Percentiles rank a stretch among this genome's conserved stretches.
phyloP scores from a whole-genome alignment of 2,797 vertebrate species.

The Chaunax sp. region DNA sequence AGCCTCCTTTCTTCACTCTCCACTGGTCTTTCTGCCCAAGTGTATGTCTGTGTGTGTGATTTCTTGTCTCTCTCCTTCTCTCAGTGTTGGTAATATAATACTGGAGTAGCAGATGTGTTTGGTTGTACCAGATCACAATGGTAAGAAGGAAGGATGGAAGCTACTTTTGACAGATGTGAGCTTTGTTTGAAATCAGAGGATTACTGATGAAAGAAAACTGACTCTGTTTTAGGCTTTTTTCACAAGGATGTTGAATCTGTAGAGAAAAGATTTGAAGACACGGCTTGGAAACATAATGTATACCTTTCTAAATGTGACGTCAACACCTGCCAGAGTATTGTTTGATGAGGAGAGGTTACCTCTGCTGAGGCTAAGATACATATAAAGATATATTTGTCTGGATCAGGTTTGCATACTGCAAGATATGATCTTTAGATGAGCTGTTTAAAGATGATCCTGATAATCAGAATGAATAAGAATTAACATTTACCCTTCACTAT shows the following conservation, averaged over 20 bases:
- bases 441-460: background rate
- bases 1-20: slow-evolving; percentile 46
- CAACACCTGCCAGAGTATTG: too few relatives aligned
- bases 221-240: background rate
- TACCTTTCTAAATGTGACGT: background rate
- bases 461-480: slow-evolving; percentile 2
- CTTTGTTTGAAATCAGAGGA: slow-evolving; percentile 37
- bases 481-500: background rate
- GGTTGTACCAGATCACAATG: slow-evolving; percentile 27
- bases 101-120: slow-evolving; percentile 26
- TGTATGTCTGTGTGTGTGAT: background rate
- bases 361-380: too few relatives aligned
- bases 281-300: background rate
- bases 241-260: background rate
- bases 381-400: background rate
- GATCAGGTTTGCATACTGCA: background rate
- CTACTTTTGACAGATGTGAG: slow-evolving; percentile 26
- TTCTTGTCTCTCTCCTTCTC: background rate
- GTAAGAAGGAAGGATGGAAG: slow-evolving; percentile 13
- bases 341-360: background rate
- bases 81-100: slow-evolving; percentile 17
- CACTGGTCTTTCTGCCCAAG: slow-evolving; percentile 34
- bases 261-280: slow-evolving; percentile 1
- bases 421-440: background rate
- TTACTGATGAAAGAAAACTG: background rate